Evolutionary conservation across 2,113 vertebrate species (phyloP).

Genomic region (Leptosomus discolor): DNA sequence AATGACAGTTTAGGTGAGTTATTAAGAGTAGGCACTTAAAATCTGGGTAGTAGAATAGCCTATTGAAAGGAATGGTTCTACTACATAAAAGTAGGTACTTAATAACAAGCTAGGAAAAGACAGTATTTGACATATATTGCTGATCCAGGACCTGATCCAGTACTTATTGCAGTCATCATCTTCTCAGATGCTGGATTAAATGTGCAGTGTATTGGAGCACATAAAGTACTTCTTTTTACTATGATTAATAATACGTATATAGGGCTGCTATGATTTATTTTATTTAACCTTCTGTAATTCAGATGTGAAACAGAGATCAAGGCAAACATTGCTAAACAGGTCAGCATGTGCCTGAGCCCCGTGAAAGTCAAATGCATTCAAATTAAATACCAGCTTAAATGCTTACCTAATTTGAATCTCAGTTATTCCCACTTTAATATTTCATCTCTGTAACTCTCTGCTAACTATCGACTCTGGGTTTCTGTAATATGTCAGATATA

Average conservation of each 20-base stretch:
- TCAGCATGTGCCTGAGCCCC: background rate
- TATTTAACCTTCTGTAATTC: background rate
- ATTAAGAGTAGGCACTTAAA: slow-evolving; percentile 6
- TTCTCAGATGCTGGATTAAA: background rate
- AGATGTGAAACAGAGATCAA: background rate
- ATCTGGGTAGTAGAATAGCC: background rate
- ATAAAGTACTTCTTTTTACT: background rate
- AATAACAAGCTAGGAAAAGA: background rate
- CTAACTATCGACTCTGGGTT: background rate
- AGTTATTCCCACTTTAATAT: background rate
- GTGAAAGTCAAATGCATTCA: background rate
- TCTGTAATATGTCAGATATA: background rate
- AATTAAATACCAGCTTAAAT: background rate
- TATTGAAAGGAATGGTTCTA: background rate
- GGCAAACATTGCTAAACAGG: background rate
- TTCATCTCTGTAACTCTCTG: background rate
- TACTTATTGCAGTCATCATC: background rate
- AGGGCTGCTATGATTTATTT: background rate
- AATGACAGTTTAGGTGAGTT: slow-evolving; percentile 33
- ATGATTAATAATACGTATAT: background rate
- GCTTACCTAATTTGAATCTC: background rate
- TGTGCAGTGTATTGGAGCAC: background rate
- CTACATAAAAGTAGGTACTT: background rate
- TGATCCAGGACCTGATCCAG: background rate
- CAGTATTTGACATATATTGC: background rate